A percentile compares a stretch with the other conserved stretches of the same genome.
phyloP scores from a whole-genome alignment of 92 coral and sea anemone species.

The Montipora capitata region DNA sequence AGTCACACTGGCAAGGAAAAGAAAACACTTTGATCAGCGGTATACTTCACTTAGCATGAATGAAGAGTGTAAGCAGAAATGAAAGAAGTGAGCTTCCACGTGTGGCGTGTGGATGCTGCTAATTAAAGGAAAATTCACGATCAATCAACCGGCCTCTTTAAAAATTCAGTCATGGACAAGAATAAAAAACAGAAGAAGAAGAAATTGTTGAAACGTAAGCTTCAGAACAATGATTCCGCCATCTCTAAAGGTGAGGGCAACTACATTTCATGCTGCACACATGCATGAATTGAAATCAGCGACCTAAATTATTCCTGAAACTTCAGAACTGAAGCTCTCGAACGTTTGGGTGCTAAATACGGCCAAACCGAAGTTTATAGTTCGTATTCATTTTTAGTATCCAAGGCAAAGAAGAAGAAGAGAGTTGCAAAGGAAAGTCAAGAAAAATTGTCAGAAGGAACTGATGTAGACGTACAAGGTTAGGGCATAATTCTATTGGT shows the following conservation, averaged over 20 bases:
- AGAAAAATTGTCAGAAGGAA: neutral
- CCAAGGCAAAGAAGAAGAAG: constrained; percentile 3
- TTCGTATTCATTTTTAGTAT: neutral
- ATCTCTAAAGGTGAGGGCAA: constrained; percentile 25
- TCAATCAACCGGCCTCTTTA: neutral
- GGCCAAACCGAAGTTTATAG: neutral
- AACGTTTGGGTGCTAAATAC: too few relatives aligned
- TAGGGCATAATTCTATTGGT: neutral
- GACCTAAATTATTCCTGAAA: neutral
- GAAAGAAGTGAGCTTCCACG: constrained; percentile 6
- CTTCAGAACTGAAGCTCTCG: neutral
- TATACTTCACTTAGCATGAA: neutral
- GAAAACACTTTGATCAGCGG: neutral
- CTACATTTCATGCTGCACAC: neutral
- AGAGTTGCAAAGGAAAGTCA: neutral
- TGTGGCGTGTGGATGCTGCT: neutral
- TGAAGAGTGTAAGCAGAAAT: neutral
- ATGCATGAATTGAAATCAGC: too few relatives aligned
- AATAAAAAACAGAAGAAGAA: constrained; percentile 27
- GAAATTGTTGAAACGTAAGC: constrained; percentile 32
- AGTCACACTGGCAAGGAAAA: too few relatives aligned
- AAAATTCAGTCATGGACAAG: constrained; percentile 7
- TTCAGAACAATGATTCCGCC: neutral
- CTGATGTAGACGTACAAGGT: constrained; percentile 13
- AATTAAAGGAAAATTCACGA: neutral